These are phyloP conservation scores for Philotrypesis tridentata DNA, from an alignment of 1,140 invertebrate species.

Conservation along the genomic window DNA sequence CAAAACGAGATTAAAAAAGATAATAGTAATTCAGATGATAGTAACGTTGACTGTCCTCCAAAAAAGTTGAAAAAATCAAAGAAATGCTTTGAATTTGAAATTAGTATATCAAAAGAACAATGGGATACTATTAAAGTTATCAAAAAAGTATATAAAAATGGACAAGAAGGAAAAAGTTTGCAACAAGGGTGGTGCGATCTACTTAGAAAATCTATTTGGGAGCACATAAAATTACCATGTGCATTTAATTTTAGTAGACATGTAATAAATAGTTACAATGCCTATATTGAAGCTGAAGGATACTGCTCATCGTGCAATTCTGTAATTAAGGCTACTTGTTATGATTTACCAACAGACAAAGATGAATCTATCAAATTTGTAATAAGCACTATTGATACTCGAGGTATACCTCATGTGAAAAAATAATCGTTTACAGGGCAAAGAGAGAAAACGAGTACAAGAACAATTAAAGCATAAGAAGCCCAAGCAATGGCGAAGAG, in stretches of 20 bases:
- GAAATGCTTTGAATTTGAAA: background rate
- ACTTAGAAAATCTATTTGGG: background rate
- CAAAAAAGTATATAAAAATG: background rate
- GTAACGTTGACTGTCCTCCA: background rate
- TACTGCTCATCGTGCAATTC: background rate
- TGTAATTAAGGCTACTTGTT: background rate
- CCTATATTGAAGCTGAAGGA: background rate
- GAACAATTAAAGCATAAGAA: background rate
- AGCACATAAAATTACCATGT: background rate
- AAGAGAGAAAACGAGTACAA: background rate
- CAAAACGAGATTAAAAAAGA: background rate
- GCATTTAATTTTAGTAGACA: background rate
- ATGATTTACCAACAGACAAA: background rate
- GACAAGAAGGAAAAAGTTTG: background rate
- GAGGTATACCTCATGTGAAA: background rate
- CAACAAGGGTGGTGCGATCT: background rate
- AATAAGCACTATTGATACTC: background rate
- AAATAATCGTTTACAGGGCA: background rate
- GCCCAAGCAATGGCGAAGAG: constrained; percentile 5
- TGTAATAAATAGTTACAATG: background rate
- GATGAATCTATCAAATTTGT: background rate
- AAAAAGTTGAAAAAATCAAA: background rate
- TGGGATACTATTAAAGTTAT: background rate
- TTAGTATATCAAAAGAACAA: background rate
- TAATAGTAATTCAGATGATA: background rate